Conservation (phyloP, 1,140 invertebrate species). For the Theocolax elegans region DNA sequence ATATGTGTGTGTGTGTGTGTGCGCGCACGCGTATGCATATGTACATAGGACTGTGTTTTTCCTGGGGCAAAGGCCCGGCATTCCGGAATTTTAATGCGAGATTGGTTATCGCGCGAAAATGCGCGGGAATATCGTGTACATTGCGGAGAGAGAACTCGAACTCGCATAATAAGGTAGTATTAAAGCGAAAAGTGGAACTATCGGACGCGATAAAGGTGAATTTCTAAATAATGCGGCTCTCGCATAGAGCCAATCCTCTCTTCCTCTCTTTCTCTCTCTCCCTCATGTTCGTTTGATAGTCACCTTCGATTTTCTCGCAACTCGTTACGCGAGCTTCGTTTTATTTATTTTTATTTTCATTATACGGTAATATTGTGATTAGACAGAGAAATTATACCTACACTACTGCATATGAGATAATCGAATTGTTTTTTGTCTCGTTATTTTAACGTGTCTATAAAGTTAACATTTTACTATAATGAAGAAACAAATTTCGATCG, state of each 20-base stretch:
- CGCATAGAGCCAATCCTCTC: not conserved
- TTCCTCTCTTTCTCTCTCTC: too few species aligned
- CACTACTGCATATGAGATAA: not conserved
- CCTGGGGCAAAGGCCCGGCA: not conserved
- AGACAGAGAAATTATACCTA: not conserved
- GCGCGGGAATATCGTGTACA: slow-evolving; percentile 12
- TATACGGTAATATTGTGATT: not conserved
- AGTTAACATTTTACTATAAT: too few species aligned
- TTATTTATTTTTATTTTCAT: not conserved
- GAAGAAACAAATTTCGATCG: too few species aligned
- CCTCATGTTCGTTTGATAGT: not conserved
- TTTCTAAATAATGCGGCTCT: slow-evolving; percentile 1
- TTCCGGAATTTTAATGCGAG: not conserved
- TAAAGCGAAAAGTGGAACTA: slow-evolving; percentile 17
- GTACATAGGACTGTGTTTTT: too few species aligned
- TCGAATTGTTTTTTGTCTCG: too few species aligned
- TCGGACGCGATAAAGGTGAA: slow-evolving; percentile 5
- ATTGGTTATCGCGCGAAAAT: slow-evolving; percentile 5
- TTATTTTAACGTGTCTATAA: too few species aligned
- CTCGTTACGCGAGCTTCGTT: not conserved
- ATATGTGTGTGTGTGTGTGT: too few species aligned
- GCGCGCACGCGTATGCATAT: too few species aligned
- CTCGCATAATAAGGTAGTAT: slow-evolving; percentile 7
- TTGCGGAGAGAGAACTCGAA: not conserved
- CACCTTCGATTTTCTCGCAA: not conserved